These are phyloP conservation scores for Horisme vitalbata DNA, from an alignment of 2,888 invertebrate genomes.

Conservation along the genomic window DNA sequence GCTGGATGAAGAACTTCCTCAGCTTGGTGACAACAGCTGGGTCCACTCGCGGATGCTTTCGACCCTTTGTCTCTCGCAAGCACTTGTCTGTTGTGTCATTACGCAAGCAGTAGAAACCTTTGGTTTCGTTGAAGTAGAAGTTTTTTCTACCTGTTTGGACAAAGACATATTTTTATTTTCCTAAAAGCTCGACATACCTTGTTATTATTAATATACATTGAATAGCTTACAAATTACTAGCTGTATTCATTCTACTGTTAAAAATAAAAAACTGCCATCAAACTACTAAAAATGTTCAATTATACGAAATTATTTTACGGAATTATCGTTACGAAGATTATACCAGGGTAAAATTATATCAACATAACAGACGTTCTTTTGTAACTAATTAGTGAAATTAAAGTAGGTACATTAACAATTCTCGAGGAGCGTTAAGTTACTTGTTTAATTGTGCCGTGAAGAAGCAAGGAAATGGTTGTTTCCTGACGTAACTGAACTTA, in stretches of 20 bases:
- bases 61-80: constrained; percentile 91
- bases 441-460: constrained; percentile 14
- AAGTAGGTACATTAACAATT: constrained; percentile 8
- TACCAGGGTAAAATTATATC: not conserved
- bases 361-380: constrained; percentile 8
- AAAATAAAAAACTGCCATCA: no score
- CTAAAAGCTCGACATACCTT: no score
- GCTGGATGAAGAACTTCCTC: constrained; percentile 93
- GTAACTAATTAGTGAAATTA: constrained; percentile 9
- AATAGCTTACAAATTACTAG: no score
- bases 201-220: no score
- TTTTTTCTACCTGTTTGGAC: constrained; percentile 86
- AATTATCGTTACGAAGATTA: no score
- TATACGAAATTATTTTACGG: no score
- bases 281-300: no score
- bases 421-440: constrained; percentile 13
- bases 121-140: constrained; percentile 98
- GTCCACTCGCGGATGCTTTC: constrained; percentile 92
- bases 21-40: constrained; percentile 90
- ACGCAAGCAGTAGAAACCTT: constrained; percentile 96
- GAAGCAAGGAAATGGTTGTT: constrained; percentile 17
- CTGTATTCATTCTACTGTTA: no score
- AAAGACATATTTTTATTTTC: no score
- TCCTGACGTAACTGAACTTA: constrained; percentile 14
- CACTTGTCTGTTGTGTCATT: constrained; percentile 93